phyloP scores from a whole-genome alignment of 2,797 vertebrate species.

The Gymnocypris eckloni region DNA sequence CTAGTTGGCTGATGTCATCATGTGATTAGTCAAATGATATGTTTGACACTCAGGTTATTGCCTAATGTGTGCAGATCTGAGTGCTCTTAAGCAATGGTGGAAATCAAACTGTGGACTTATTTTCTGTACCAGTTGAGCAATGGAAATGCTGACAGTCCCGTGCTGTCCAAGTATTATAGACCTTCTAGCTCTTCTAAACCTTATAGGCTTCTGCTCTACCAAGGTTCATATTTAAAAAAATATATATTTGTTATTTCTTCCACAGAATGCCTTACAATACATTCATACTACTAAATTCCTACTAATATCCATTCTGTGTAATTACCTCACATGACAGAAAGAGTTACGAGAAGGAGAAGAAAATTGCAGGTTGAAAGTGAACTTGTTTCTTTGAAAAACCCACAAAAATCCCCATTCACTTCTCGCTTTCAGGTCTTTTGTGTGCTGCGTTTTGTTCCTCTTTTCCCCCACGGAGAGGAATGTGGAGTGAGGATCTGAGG shows the following conservation, averaged over 20 bases:
- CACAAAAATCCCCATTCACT: slow-evolving; percentile 47
- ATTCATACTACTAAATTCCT: neutral
- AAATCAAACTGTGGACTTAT: neutral
- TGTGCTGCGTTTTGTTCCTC: slow-evolving; percentile 48
- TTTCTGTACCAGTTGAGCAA: neutral
- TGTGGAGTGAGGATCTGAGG: slow-evolving; percentile 54
- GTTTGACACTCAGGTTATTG: neutral
- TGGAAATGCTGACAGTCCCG: neutral
- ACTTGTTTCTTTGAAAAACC: slow-evolving; percentile 28
- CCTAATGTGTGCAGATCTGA: neutral
- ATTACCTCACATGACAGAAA: slow-evolving; percentile 8
- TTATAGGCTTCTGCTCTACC: neutral
- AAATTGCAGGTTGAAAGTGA: slow-evolving; percentile 16
- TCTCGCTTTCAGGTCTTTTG: slow-evolving; percentile 53
- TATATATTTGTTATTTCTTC: neutral
- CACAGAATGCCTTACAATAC: neutral
- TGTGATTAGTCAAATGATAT: slow-evolving; percentile 13
- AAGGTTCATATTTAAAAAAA: neutral
- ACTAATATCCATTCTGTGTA: neutral
- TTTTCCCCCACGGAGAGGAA: slow-evolving; percentile 50
- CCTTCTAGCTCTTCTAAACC: neutral
- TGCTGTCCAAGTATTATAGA: neutral
- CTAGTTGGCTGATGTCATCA: neutral
- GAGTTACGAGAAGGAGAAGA: neutral
- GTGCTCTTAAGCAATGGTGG: neutral